Evolutionary conservation across 2,797 vertebrate genomes (phyloP).

Genomic region (Thamnophis elegans): DNA sequence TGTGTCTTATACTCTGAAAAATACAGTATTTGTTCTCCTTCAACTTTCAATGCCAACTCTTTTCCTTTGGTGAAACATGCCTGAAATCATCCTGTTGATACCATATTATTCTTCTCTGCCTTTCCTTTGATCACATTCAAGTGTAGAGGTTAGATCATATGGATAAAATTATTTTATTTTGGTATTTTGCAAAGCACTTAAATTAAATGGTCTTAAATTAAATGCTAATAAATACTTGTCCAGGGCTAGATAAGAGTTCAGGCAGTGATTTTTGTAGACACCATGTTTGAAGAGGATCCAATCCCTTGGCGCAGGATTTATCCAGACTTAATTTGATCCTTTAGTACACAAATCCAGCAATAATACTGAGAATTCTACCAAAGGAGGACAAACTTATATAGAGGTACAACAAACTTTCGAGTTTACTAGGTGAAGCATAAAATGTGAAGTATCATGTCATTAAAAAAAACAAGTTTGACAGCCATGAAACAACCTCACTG

Average conservation of each 20-base stretch:
- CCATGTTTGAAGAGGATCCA: not conserved
- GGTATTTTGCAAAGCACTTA: not conserved
- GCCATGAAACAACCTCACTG: rapidly evolving
- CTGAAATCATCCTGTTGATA: not conserved
- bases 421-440: not conserved
- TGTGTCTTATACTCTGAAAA: no score
- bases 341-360: not conserved
- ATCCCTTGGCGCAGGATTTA: not conserved
- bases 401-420: not conserved
- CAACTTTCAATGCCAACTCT: not conserved
- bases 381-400: not conserved
- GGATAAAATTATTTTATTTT: not conserved
- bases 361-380: not conserved
- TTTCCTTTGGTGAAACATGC: not conserved
- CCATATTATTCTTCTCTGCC: not conserved
- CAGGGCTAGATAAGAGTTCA: not conserved
- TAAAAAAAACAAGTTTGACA: constrained; percentile 1
- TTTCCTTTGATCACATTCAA: not conserved
- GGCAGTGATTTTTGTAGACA: not conserved
- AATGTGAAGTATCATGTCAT: not conserved
- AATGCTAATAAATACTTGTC: not conserved
- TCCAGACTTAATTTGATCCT: not conserved
- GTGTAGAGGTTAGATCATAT: not conserved
- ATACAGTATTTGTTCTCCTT: not conserved
- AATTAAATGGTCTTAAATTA: not conserved